These are phyloP conservation scores for Staurois parvus DNA, from an alignment of 2,797 vertebrate genomes.

Conservation along the genomic window DNA sequence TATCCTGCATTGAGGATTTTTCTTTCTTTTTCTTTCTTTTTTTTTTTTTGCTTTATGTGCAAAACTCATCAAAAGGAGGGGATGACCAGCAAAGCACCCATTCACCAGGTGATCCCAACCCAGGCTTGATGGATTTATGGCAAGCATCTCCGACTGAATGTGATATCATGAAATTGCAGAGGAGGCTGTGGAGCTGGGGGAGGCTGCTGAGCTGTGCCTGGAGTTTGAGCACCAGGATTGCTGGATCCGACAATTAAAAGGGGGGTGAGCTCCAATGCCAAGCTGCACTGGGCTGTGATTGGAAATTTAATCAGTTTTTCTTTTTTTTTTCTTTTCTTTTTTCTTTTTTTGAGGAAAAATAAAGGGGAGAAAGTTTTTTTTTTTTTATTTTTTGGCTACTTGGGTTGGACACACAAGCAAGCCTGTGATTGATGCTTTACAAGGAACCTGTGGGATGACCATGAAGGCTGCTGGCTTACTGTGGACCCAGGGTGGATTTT, in stretches of 20 bases:
- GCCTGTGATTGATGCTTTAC: slow-evolving; percentile 60
- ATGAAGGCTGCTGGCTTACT: slow-evolving; percentile 31
- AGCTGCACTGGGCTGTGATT: slow-evolving; percentile 95
- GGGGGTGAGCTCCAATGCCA: slow-evolving; percentile 66
- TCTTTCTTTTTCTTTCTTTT: neutral
- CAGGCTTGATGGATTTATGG: slow-evolving; percentile 55
- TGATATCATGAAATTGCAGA: slow-evolving; percentile 76
- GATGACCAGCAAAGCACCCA: slow-evolving; percentile 1
- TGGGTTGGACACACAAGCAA: slow-evolving; percentile 61
- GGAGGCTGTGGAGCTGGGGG: slow-evolving; percentile 70
- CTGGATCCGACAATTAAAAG: slow-evolving; percentile 29
- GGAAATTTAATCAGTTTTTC: slow-evolving; percentile 92
- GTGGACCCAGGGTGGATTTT: slow-evolving; percentile 58
- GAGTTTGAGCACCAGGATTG: slow-evolving; percentile 69
- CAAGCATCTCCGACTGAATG: slow-evolving; percentile 66
- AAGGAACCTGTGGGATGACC: slow-evolving; percentile 45
- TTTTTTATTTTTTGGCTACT: neutral
- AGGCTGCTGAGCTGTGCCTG: slow-evolving; percentile 65
- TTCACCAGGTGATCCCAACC: slow-evolving; percentile 28
- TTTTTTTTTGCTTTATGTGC: no score
- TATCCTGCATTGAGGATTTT: slow-evolving; percentile 20
- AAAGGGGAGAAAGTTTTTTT: slow-evolving; percentile 54
- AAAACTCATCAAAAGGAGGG: neutral
- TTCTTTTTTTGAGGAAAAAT: slow-evolving; percentile 57
- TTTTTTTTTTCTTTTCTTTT: slow-evolving; percentile 67